These are phyloP conservation scores for Apodemia zela DNA, from an alignment of 2,888 invertebrate genomes.

Conservation along the genomic window DNA sequence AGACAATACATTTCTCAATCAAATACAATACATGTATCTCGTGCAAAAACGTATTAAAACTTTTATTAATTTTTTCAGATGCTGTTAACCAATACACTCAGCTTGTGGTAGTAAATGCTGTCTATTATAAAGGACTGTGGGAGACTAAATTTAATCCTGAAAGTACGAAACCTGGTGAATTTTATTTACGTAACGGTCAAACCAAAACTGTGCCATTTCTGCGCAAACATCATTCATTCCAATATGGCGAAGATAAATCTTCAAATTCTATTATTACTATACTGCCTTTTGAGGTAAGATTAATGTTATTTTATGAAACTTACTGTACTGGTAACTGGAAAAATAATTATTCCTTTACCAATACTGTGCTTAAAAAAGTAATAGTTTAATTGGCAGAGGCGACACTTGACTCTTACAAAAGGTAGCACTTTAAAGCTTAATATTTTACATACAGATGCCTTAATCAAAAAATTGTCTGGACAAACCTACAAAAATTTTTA, in stretches of 20 bases:
- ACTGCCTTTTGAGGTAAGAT: slow-evolving; percentile 82
- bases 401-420: too few relatives aligned
- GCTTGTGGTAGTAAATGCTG: slow-evolving; percentile 83
- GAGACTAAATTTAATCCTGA: slow-evolving; percentile 80
- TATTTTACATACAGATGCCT: too few relatives aligned
- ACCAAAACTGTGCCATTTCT: slow-evolving; percentile 80
- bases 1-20: too few relatives aligned
- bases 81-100: slow-evolving; percentile 74
- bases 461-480: too few relatives aligned
- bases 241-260: slow-evolving; percentile 68
- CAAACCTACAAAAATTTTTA: too few relatives aligned
- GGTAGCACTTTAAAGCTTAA: too few relatives aligned
- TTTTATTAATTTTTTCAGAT: slow-evolving; percentile 48
- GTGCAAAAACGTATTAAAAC: too few relatives aligned
- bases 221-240: slow-evolving; percentile 78
- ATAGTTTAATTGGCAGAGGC: too few relatives aligned
- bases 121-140: slow-evolving; percentile 89
- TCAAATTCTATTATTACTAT: slow-evolving; percentile 81
- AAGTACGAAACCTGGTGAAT: slow-evolving; percentile 73
- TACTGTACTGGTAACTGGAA: too few relatives aligned
- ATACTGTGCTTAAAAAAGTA: too few relatives aligned
- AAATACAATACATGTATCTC: too few relatives aligned
- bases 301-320: background rate
- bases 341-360: too few relatives aligned
- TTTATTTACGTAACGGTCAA: slow-evolving; percentile 67